Evolutionary conservation across 2,113 vertebrate genomes (phyloP).

Genomic region (Amia ocellicauda): DNA sequence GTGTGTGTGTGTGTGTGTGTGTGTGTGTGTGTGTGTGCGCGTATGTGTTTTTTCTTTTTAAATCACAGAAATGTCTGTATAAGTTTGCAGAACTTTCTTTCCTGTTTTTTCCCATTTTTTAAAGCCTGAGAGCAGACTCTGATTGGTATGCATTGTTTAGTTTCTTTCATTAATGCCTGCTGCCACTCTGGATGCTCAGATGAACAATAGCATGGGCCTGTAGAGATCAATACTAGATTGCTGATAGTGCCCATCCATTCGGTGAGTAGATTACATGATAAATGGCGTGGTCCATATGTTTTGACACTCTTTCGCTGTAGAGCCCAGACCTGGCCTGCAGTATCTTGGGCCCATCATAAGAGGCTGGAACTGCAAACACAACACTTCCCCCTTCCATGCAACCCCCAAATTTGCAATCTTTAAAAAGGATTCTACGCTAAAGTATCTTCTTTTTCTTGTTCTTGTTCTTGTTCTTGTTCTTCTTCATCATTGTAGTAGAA

Average conservation of each 20-base stretch:
- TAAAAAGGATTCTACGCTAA: slow-evolving; percentile 32
- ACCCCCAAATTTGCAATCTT: slow-evolving; percentile 61
- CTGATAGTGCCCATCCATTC: slow-evolving; percentile 97
- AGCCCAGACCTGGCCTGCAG: slow-evolving; percentile 63
- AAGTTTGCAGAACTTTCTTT: slow-evolving; percentile 58
- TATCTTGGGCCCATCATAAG: slow-evolving; percentile 47
- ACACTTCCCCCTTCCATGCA: slow-evolving; percentile 50
- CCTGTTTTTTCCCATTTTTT: slow-evolving; percentile 25
- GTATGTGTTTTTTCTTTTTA: no score
- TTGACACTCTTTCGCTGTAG: slow-evolving; percentile 80
- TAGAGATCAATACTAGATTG: slow-evolving; percentile 96
- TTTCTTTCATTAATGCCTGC: slow-evolving; percentile 95
- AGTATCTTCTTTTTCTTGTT: slow-evolving; percentile 33
- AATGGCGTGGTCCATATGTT: slow-evolving; percentile 84
- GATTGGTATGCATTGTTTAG: slow-evolving; percentile 93
- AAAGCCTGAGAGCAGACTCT: slow-evolving; percentile 52
- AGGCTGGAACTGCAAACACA: slow-evolving; percentile 44
- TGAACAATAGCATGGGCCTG: slow-evolving; percentile 92
- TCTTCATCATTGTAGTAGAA: no score
- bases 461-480: no score
- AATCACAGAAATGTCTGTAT: slow-evolving; percentile 12
- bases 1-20: no score
- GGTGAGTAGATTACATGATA: slow-evolving; percentile 95
- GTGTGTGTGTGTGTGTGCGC: no score
- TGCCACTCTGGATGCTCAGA: slow-evolving; percentile 84